Evolutionary conservation across 2,797 vertebrate species (phyloP), one percentile per base, ranked within the genome.

Genomic region (Pterois miles): DNA sequence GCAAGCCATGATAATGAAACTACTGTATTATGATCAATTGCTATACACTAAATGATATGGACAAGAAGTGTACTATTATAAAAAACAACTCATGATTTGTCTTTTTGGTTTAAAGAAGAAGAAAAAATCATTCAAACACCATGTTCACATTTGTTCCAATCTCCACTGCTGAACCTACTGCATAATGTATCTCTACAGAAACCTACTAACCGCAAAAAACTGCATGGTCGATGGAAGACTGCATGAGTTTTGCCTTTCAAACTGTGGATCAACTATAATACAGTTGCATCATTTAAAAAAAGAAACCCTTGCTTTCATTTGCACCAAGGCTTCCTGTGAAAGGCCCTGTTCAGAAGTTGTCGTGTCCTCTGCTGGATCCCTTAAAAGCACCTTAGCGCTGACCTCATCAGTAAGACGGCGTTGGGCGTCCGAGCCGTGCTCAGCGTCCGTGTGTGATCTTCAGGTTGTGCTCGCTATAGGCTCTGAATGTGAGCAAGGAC

Each of bases 191-290:
- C 90, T 92, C 89, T 92, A 93, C 91, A 86, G 87, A 92, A 93
- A 93, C 76, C 85, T 92, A 89, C 87, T 90, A 89, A 90, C 89
- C 63, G 86, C 89, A 92, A 92, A 92, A 93, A 91, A 79, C 90
- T 95, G 95, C 95, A 96, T 96, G 95, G 93, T 93, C 88, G 82
- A 92, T 83, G 85, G 91, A 95, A 91, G 94, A 95, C 91, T 95
- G 95, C 95, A 96, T 96, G 95, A 95, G 94, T 94, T 94, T 94
- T 94, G 93, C 88, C 92, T 94, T 94, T 93, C 89, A 89, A 95
- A 91, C 85, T 90, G 87, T 91, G 80, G 92, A 93, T 93, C 88
- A 90, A 88, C 89, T 91, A 91, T 90, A 88, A 91, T 77, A 93
- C 85, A 87, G 90, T 91, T 93, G 91, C 93, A 90, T 90, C 91